Base-by-base conservation (phyloP, 2,113 vertebrate species). In the Propithecus coquereli region DNA sequence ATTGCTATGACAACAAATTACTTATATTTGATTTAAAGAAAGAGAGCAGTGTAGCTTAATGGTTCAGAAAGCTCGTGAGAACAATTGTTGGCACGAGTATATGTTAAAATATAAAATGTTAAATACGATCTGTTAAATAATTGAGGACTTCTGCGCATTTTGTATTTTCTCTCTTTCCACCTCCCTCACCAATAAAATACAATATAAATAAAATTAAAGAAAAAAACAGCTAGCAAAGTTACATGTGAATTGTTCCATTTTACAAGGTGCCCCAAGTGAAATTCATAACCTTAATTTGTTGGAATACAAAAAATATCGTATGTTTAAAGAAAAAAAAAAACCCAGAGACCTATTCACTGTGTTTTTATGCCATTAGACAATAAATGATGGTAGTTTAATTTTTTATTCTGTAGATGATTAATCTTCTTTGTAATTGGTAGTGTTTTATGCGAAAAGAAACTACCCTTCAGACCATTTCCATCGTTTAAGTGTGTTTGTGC, bases 1-100 rank as follows among this genome's bases (percentile, higher is more conserved):
- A 97, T 97, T 97, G 93, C 96, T 97, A 97, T 96, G 96, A 96
- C 95, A 97, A 97, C 96, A 97, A 89, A 96, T 98, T 93, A 97
- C 96, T 98, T 98, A 77, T 89, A 97, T 98, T 98, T 98, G 96
- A 96, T 97, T 97, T 94, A 94, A 94, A 93, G 92, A 95, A 89
- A 52, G 71, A 82, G 82, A 97, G 52, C 45, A 73, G 73, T 81
- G 45, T 76, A 82, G 83, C 83, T 89, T 89, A 91, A 90, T 96
- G 91, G 86, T 91, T 96, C 76, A 92, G 79, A 97, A 98, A 94
- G 91, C 96, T 93, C 10, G 0, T 87, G 91, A 97, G 94, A 96
- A 96, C 89, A 85, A 85, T 95, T 96, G 79, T 87, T 93, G 96
- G 80, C 70, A 65, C 3, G 14, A 54, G 71, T 96, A 71, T 93